Evolutionary conservation across 2,797 vertebrate genomes (phyloP).

Genomic region (Lepilemur ruficaudatus): DNA sequence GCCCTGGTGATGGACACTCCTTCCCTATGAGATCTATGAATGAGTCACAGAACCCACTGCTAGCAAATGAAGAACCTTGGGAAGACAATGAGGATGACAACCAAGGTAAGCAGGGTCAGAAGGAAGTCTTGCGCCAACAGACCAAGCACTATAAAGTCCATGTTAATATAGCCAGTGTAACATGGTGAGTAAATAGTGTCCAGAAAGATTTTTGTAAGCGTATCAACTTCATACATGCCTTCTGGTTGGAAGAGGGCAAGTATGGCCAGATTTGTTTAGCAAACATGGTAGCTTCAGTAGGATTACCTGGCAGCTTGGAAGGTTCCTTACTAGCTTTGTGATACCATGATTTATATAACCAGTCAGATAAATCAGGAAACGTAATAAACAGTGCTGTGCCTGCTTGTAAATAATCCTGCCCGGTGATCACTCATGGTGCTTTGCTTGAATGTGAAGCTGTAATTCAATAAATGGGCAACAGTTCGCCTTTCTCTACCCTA

Average conservation of each 20-base stretch:
- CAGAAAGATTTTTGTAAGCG: slow-evolving; percentile 35
- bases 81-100: slow-evolving; percentile 93
- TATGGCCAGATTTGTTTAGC: slow-evolving; percentile 2
- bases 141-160: not conserved
- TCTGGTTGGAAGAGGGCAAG: not conserved
- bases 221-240: not conserved
- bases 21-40: slow-evolving; percentile 91
- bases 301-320: not conserved
- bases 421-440: not conserved
- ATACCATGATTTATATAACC: slow-evolving; percentile 4
- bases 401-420: not conserved
- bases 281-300: not conserved
- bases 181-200: not conserved
- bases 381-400: not conserved
- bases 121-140: slow-evolving; percentile 11
- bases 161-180: not conserved
- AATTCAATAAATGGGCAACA: not conserved
- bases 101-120: slow-evolving; percentile 85
- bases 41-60: slow-evolving; percentile 93
- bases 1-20: slow-evolving; percentile 95
- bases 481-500: slow-evolving; percentile 12
- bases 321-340: not conserved
- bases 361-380: slow-evolving; percentile 20
- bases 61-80: slow-evolving; percentile 94
- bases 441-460: not conserved